These are phyloP conservation scores for Auanema freiburgensis DNA, from an alignment of 2,888 invertebrate species.

Conservation along the genomic window DNA sequence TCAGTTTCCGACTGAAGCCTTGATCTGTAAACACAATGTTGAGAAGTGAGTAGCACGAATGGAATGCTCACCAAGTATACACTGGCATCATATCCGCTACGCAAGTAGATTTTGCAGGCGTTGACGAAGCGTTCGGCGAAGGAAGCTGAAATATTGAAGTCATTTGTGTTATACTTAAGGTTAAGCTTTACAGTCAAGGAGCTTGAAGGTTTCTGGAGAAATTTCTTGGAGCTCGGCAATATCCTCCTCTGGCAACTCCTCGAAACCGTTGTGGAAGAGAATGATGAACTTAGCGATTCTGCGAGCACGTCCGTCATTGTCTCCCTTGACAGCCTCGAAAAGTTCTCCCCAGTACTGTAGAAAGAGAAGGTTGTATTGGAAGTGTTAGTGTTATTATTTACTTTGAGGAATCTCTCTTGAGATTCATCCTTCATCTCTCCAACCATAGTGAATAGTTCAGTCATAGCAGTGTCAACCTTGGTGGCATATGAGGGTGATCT, in stretches of 20 bases:
- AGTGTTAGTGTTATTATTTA: too few relatives aligned
- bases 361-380: too few relatives aligned
- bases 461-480: background rate
- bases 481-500: conserved; percentile 1
- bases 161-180: background rate
- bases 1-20: too few relatives aligned
- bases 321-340: background rate
- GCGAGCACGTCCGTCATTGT: conserved; percentile 1
- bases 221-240: background rate
- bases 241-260: background rate
- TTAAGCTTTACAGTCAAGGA: background rate
- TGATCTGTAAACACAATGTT: too few relatives aligned
- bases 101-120: background rate
- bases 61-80: background rate
- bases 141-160: background rate
- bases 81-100: background rate
- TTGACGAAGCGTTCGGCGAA: background rate
- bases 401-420: background rate
- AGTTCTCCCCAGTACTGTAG: background rate
- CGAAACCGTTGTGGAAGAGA: background rate
- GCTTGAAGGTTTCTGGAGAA: conserved; percentile 2
- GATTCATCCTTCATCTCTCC: background rate
- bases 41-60: background rate
- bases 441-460: background rate
- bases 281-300: conserved; percentile 4